A percentile compares a stretch with the other conserved stretches of the same genome.
Conservation (phyloP, 2,888 invertebrate species). For the Ellobium chinense region DNA sequence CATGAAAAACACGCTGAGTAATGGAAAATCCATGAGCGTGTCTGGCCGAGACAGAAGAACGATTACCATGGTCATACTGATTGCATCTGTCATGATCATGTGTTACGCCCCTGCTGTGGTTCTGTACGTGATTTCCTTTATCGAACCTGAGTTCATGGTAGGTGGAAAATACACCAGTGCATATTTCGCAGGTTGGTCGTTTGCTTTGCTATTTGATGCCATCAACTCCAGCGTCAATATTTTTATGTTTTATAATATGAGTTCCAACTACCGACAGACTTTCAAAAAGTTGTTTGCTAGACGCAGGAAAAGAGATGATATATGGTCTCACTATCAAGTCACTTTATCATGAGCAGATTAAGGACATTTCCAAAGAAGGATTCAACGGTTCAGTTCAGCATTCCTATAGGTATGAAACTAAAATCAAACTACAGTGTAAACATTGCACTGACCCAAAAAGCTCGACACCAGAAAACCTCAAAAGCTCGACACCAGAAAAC, state of each 20-base stretch:
- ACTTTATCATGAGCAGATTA: too few relatives aligned
- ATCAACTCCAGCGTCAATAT: slow-evolving; percentile 27
- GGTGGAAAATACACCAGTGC: background rate
- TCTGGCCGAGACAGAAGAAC: background rate
- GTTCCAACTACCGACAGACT: slow-evolving; percentile 18
- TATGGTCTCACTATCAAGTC: too few relatives aligned
- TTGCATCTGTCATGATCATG: background rate
- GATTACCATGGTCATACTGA: slow-evolving; percentile 12
- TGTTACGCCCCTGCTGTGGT: slow-evolving; percentile 1
- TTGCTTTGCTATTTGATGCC: background rate
- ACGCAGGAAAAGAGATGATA: too few relatives aligned
- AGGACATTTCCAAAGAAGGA: too few relatives aligned
- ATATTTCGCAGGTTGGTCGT: slow-evolving; percentile 10
- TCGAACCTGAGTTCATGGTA: slow-evolving; percentile 22
- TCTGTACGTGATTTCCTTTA: background rate
- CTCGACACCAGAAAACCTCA: too few relatives aligned
- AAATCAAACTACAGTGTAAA: too few relatives aligned
- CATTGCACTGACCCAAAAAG: too few relatives aligned
- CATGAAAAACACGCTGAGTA: background rate
- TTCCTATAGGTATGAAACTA: too few relatives aligned
- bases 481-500: too few relatives aligned
- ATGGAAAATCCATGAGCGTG: background rate
- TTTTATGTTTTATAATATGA: slow-evolving; percentile 17
- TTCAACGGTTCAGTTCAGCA: too few relatives aligned
- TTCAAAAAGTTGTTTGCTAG: background rate